Evolutionary conservation across 2,888 invertebrate species (phyloP).

Genomic region (Agrochola lota): DNA sequence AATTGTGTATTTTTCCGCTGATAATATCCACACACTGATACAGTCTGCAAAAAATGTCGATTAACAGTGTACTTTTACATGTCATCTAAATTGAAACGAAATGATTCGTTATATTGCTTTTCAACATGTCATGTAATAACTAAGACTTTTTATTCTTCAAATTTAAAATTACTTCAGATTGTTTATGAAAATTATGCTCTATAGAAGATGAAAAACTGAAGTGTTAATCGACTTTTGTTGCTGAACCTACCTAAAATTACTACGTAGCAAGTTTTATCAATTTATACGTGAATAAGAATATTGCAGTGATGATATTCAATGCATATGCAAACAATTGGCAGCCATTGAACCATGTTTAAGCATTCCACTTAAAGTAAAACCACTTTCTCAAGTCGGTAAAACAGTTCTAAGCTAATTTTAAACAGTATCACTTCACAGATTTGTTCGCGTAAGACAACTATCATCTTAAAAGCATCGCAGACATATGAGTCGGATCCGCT

Average conservation of each 20-base stretch:
- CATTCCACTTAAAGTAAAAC: not conserved
- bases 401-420: not conserved
- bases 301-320: not conserved
- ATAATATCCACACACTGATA: not conserved
- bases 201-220: not conserved
- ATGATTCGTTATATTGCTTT: not conserved
- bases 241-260: not conserved
- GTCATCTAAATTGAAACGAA: not conserved
- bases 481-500: conserved; percentile 34
- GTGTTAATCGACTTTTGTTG: not conserved
- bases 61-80: not conserved
- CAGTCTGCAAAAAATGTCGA: not conserved
- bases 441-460: conserved; percentile 12
- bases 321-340: not conserved
- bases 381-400: not conserved
- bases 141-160: no score
- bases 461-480: not conserved
- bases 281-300: not conserved
- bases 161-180: no score
- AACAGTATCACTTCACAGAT: not conserved
- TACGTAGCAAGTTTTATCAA: not conserved
- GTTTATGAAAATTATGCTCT: not conserved
- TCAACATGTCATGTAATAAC: not conserved
- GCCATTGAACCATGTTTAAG: not conserved
- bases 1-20: not conserved